Percentiles rank a stretch among this genome's conserved stretches.
Conservation (phyloP, 2,113 vertebrate species). For the Peromyscus leucopus region DNA sequence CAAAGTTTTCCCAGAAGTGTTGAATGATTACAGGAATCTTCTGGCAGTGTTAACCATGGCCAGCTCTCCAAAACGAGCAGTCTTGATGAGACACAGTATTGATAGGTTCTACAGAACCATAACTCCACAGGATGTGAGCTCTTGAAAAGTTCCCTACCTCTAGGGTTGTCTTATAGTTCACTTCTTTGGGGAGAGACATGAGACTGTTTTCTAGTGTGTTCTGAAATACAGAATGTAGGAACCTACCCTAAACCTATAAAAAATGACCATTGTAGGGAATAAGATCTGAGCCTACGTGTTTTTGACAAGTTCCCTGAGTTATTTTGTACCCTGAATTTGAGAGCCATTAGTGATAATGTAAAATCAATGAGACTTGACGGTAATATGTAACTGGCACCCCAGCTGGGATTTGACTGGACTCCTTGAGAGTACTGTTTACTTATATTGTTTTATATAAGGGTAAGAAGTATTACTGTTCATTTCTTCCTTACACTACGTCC, state of each 20-base stretch:
- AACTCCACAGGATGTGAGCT: not conserved
- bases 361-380: constrained; percentile 24
- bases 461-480: not conserved
- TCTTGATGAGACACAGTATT: not conserved
- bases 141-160: not conserved
- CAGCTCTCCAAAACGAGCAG: not conserved
- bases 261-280: not conserved
- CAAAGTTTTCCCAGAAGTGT: constrained; percentile 6
- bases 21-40: not conserved
- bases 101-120: not conserved
- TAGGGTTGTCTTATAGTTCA: not conserved
- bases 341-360: not conserved
- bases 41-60: not conserved
- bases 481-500: not conserved
- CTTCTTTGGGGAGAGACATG: not conserved
- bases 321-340: constrained; percentile 10
- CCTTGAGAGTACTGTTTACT: not conserved
- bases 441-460: not conserved
- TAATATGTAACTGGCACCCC: not conserved
- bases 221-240: constrained; percentile 20
- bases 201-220: not conserved
- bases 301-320: not conserved
- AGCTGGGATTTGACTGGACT: not conserved
- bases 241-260: not conserved
- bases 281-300: not conserved